Evolutionary conservation across 2,797 vertebrate species (phyloP).

Genomic region (Lophura swinhoii): DNA sequence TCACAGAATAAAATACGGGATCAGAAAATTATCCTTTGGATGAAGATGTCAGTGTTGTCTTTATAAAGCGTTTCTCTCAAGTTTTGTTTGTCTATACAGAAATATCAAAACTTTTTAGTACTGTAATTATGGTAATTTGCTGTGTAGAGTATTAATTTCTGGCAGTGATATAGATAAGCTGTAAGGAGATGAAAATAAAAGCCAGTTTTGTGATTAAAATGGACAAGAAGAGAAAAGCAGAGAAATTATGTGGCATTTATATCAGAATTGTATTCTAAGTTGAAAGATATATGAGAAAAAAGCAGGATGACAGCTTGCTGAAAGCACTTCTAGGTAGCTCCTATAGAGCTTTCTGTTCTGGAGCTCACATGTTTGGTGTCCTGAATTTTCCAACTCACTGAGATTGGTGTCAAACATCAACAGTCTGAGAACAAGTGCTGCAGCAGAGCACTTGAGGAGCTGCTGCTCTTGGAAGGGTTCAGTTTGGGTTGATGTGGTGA

Average conservation of each 20-base stretch:
- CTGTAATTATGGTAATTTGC: not conserved
- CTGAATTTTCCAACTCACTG: not conserved
- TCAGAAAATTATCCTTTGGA: not conserved
- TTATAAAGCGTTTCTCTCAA: not conserved
- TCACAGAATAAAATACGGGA: not conserved
- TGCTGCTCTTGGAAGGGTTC: not conserved
- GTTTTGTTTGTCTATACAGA: not conserved
- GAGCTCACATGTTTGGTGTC: not conserved
- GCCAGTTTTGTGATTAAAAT: not conserved
- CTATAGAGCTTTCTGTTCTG: not conserved
- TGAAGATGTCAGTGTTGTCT: not conserved
- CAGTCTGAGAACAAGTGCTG: not conserved
- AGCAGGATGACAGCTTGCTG: not conserved
- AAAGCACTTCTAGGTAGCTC: not conserved
- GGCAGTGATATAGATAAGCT: not conserved
- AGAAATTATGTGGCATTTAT: not conserved
- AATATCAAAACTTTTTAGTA: not conserved
- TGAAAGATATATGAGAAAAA: not conserved
- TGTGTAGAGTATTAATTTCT: not conserved
- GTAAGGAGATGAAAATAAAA: not conserved
- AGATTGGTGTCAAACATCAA: not conserved
- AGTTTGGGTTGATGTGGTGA: not conserved
- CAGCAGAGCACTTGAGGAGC: not conserved
- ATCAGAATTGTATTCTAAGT: not conserved
- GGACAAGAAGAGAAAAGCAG: not conserved